A percentile compares a stretch with the other conserved stretches of the same genome.
These are phyloP conservation scores for Hexactinellida sp. DNA, from an alignment of 37 sponge, comb jelly and placozoan genomes.

Conservation along the genomic window DNA sequence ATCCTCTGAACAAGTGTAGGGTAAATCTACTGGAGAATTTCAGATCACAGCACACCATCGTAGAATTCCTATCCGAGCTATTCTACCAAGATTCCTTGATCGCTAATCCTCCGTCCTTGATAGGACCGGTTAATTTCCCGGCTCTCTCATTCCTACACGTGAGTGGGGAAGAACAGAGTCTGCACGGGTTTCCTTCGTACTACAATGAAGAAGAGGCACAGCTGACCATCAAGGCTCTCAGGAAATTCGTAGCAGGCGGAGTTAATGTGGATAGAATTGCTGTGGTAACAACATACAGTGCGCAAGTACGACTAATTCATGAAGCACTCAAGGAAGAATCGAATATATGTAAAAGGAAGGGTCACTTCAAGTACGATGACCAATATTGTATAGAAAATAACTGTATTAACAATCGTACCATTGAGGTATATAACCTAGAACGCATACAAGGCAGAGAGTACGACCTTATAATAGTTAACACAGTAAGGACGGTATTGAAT, in stretches of 20 bases:
- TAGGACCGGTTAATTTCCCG: background rate
- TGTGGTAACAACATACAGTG: background rate
- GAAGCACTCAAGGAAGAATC: background rate
- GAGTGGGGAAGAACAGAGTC: background rate
- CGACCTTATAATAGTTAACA: background rate
- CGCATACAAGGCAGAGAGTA: background rate
- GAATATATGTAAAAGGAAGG: background rate
- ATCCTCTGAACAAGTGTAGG: background rate
- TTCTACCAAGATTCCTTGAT: background rate
- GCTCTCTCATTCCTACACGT: background rate
- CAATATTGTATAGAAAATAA: background rate
- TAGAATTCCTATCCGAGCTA: background rate
- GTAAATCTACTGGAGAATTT: background rate
- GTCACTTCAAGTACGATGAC: background rate
- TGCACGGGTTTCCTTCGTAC: background rate
- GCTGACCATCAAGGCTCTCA: background rate
- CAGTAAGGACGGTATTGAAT: background rate
- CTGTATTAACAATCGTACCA: no score
- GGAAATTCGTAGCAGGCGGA: background rate
- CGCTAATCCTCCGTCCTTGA: background rate
- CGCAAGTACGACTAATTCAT: background rate
- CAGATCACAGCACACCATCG: background rate
- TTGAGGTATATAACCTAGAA: background rate
- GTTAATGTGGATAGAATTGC: background rate
- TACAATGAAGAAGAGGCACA: background rate